These are phyloP conservation scores for Pseudochaenichthys georgianus DNA, from an alignment of 2,797 vertebrate genomes.

Conservation along the genomic window DNA sequence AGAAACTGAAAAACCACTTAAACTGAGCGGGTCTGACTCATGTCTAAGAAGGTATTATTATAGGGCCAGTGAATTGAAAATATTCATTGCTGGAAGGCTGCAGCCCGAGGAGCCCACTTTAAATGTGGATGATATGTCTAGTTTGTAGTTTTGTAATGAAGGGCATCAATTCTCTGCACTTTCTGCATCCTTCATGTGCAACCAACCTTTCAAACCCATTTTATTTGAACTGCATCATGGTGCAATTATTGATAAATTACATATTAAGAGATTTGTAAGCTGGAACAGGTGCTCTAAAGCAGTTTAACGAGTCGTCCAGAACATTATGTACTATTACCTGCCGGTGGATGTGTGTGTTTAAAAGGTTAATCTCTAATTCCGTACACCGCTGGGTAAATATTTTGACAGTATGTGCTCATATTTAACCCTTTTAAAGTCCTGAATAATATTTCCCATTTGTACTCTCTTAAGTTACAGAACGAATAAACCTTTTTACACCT, in stretches of 20 bases:
- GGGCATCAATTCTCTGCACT: background rate
- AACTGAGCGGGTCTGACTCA: slow-evolving; percentile 51
- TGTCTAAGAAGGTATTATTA: slow-evolving; percentile 8
- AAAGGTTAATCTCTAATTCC: slow-evolving; percentile 13
- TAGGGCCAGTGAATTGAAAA: background rate
- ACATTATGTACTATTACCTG: slow-evolving; percentile 10
- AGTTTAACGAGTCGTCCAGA: slow-evolving; percentile 18
- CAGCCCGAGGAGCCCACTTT: slow-evolving; percentile 1
- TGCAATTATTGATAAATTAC: slow-evolving; percentile 18
- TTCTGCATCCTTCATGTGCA: background rate
- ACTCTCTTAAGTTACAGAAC: background rate
- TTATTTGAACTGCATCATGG: background rate
- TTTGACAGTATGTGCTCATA: slow-evolving; percentile 6
- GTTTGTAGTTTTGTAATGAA: background rate
- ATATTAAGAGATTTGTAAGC: slow-evolving; percentile 10
- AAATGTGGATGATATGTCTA: background rate
- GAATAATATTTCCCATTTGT: background rate
- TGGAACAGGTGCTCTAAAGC: background rate
- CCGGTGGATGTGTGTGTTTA: background rate
- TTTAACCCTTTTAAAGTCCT: background rate
- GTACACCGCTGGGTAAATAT: slow-evolving; percentile 23
- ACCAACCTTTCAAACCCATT: background rate
- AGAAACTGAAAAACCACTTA: slow-evolving; percentile 39
- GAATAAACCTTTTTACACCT: background rate
- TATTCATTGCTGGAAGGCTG: background rate